A percentile compares a stretch with the other conserved stretches of the same genome.
phyloP scores from a whole-genome alignment of 1,140 invertebrate species.

The Drosophila ambigua region DNA sequence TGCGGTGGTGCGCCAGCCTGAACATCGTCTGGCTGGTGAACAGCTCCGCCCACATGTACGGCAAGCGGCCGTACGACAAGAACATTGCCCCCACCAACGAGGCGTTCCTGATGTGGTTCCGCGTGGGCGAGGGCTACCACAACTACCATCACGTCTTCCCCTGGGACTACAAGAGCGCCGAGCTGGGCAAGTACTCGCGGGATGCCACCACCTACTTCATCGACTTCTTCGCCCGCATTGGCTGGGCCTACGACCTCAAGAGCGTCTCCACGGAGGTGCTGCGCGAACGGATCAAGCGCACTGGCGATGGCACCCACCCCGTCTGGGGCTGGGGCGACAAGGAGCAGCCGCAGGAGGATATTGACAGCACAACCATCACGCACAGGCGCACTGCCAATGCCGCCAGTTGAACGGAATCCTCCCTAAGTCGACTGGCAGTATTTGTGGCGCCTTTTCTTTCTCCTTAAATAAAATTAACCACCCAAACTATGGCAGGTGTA shows the following conservation, averaged over 20 bases:
- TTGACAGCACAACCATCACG: conserved; percentile 86
- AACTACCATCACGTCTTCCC: conserved; percentile 99
- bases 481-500: no score
- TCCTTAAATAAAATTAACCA: no score
- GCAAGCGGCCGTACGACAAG: conserved; percentile 95
- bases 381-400: conserved; percentile 84
- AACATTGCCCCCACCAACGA: conserved; percentile 91
- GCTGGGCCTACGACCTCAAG: conserved; percentile 95
- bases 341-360: conserved; percentile 89
- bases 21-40: conserved; percentile 98
- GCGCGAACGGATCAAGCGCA: conserved; percentile 88
- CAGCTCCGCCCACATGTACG: conserved; percentile 96
- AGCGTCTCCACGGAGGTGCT: conserved; percentile 90
- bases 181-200: conserved; percentile 90
- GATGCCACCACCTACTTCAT: conserved; percentile 94
- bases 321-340: conserved; percentile 93
- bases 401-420: no score
- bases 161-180: conserved; percentile 94
- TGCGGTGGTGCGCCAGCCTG: conserved; percentile 94
- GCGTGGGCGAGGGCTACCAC: conserved; percentile 95
- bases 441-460: no score
- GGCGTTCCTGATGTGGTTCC: conserved; percentile 86
- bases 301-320: conserved; percentile 91
- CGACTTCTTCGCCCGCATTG: conserved; percentile 92
- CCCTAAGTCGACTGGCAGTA: no score